phyloP scores from a whole-genome alignment of 1,140 invertebrate species.

The Aplysia californica region DNA sequence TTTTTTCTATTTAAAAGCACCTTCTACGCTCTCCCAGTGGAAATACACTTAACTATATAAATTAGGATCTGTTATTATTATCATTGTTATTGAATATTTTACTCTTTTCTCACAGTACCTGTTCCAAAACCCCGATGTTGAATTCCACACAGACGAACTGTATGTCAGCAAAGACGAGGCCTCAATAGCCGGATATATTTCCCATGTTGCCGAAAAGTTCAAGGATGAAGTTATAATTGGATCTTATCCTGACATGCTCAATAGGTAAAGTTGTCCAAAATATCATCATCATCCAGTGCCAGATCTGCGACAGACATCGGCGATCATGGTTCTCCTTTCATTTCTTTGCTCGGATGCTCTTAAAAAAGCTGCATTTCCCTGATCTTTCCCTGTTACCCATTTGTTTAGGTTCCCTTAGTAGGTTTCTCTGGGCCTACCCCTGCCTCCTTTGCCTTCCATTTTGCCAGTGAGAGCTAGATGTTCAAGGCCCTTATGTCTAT shows the following conservation, averaged over 20 bases:
- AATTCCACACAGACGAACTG: conserved; percentile 66
- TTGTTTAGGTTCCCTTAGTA: too few species aligned
- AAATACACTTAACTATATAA: background rate
- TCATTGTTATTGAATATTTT: background rate
- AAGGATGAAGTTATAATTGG: conserved; percentile 73
- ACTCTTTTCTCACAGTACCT: conserved; percentile 52
- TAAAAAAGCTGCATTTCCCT: too few species aligned
- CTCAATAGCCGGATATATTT: conserved; percentile 70
- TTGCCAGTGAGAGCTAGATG: too few species aligned
- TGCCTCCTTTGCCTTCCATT: too few species aligned
- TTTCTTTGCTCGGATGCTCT: too few species aligned
- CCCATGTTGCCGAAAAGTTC: conserved; percentile 71
- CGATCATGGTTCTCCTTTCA: too few species aligned
- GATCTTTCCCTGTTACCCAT: too few species aligned
- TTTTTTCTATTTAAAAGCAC: background rate
- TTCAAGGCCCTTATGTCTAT: too few species aligned
- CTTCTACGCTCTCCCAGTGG: background rate
- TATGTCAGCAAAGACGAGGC: conserved; percentile 74
- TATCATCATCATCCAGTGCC: too few species aligned
- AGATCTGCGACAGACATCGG: too few species aligned
- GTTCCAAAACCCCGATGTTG: conserved; percentile 54
- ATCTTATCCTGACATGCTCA: conserved; percentile 76
- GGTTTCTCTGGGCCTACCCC: too few species aligned
- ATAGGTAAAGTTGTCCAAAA: conserved; percentile 66
- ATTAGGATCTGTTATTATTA: background rate